Conservation (phyloP, 2,888 invertebrate species). For the Drosophila affinis region DNA sequence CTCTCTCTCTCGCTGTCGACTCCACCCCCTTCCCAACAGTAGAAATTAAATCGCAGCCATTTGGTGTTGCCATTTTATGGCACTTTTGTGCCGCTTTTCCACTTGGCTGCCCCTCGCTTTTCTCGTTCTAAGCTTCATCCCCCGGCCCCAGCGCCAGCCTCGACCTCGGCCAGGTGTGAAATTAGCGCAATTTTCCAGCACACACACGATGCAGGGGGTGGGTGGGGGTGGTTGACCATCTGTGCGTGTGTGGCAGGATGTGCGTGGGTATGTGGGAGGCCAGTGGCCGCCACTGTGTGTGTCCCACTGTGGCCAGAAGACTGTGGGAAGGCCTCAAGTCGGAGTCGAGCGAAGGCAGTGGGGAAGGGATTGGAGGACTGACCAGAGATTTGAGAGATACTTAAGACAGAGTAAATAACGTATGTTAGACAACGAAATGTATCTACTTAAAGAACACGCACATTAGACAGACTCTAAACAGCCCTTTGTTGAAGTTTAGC, state of each 20-base stretch:
- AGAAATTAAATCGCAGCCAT: constrained; percentile 63
- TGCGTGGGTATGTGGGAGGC: not conserved
- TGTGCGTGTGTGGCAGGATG: not conserved
- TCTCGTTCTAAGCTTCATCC: not conserved
- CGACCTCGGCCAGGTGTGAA: constrained; percentile 61
- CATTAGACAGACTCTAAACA: no score
- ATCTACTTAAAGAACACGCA: no score
- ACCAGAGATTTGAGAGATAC: not conserved
- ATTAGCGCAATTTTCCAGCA: constrained; percentile 60
- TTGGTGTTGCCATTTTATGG: constrained; percentile 66
- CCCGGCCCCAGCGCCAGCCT: not conserved
- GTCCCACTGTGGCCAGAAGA: constrained; percentile 29
- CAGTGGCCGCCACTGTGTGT: not conserved
- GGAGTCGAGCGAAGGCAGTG: not conserved
- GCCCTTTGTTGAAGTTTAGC: no score
- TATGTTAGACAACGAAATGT: no score
- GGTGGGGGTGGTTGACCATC: constrained; percentile 1
- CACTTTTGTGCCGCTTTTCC: constrained; percentile 58
- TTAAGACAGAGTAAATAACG: not conserved
- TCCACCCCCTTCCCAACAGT: not conserved
- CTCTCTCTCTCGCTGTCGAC: no score
- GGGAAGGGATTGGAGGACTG: not conserved
- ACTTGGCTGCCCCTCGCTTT: constrained; percentile 31
- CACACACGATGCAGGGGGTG: constrained; percentile 7
- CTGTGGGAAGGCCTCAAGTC: constrained; percentile 13